Percentiles rank a stretch among this genome's conserved stretches.
These are phyloP conservation scores for Drosophila subquinaria DNA, from an alignment of 2,888 invertebrate species.

Conservation along the genomic window DNA sequence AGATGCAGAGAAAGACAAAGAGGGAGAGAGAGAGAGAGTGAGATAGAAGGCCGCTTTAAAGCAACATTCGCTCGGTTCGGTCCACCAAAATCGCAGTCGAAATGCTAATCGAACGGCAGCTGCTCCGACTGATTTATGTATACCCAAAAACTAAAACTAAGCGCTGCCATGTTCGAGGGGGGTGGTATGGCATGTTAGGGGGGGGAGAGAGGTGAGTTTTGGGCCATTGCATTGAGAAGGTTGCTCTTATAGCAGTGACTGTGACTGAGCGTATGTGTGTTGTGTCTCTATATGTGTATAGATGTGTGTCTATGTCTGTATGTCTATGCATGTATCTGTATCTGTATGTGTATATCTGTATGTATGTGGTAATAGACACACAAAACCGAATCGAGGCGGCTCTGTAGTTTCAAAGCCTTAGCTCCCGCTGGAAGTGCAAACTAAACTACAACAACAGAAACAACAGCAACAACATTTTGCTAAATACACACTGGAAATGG, in stretches of 20 bases:
- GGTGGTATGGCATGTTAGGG: conserved; percentile 9
- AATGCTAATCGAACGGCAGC: conserved; percentile 53
- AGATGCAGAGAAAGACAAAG: not conserved
- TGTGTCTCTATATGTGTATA: conserved; percentile 22
- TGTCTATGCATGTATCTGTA: conserved; percentile 19
- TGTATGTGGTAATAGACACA: conserved; percentile 67
- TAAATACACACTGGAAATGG: conserved; percentile 80
- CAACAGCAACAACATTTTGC: conserved; percentile 65
- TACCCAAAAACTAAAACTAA: conserved; percentile 50
- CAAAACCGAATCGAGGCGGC: conserved; percentile 62
- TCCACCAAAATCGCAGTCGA: conserved; percentile 25
- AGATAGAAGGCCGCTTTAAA: not conserved
- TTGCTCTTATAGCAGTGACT: conserved; percentile 19
- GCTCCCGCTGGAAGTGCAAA: conserved; percentile 67
- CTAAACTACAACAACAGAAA: conserved; percentile 50
- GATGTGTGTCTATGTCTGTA: conserved; percentile 1
- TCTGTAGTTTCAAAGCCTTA: conserved; percentile 47
- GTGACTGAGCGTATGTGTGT: conserved; percentile 17
- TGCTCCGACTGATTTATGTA: conserved; percentile 54
- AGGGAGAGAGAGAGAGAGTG: not conserved
- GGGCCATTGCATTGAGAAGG: conserved; percentile 39
- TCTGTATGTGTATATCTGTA: conserved; percentile 17
- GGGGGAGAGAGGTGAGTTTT: conserved; percentile 6
- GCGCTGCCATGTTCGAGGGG: conserved; percentile 11
- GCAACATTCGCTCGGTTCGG: conserved; percentile 13